Percentiles rank a stretch among this genome's conserved stretches.
These are phyloP conservation scores for Gavialis gangeticus DNA, from an alignment of 2,113 vertebrate genomes.

Conservation along the genomic window DNA sequence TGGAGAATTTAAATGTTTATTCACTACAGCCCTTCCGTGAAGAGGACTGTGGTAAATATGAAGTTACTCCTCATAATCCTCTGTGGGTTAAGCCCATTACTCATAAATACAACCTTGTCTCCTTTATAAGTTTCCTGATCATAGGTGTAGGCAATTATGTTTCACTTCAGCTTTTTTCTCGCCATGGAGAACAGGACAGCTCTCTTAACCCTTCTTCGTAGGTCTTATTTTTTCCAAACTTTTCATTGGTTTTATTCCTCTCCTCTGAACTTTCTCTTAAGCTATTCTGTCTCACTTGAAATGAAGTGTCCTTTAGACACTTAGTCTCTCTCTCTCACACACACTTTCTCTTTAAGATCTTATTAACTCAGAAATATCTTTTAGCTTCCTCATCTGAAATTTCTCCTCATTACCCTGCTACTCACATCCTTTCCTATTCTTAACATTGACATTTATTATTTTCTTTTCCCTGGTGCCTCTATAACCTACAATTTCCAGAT, in stretches of 20 bases:
- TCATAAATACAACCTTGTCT: conserved; percentile 21
- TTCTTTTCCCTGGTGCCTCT: neutral
- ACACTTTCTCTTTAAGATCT: neutral
- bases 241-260: neutral
- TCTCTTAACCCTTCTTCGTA: neutral
- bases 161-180: accelerated
- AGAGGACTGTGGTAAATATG: neutral
- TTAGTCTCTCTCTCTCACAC: neutral
- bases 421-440: neutral
- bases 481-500: too few species aligned
- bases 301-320: neutral
- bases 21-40: neutral
- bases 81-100: neutral
- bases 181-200: neutral
- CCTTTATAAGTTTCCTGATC: neutral
- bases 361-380: neutral
- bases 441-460: neutral
- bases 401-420: neutral
- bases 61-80: neutral
- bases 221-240: neutral
- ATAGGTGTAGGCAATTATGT: neutral
- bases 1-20: neutral
- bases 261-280: neutral
- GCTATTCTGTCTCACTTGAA: neutral
- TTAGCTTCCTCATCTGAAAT: neutral